phyloP scores from a whole-genome alignment of 2,797 vertebrate genomes.

The Saguinus oedipus region DNA sequence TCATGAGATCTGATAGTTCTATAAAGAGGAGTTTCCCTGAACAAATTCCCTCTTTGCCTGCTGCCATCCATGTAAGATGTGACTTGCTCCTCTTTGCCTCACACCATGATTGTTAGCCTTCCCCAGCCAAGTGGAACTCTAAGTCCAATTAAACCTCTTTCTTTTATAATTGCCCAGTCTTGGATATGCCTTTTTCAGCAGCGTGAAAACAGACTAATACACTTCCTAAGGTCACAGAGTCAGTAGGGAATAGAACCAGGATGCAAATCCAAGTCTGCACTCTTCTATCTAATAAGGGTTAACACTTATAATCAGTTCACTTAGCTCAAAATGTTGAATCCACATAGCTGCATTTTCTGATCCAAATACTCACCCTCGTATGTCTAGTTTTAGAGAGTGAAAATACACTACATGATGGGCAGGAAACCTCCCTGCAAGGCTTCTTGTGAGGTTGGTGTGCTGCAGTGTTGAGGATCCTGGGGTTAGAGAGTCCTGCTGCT shows the following conservation, averaged over 20 bases:
- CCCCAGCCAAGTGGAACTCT: not conserved
- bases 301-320: not conserved
- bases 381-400: not conserved
- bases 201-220: not conserved
- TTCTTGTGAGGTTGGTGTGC: not conserved
- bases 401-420: not conserved
- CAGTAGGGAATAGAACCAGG: not conserved
- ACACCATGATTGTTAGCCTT: not conserved
- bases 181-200: not conserved
- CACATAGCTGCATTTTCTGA: not conserved
- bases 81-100: not conserved
- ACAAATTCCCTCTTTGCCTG: not conserved
- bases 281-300: not conserved
- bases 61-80: not conserved
- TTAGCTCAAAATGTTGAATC: not conserved
- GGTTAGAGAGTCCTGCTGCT: not conserved
- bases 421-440: not conserved
- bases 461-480: not conserved
- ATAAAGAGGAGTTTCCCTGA: not conserved
- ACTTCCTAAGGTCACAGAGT: not conserved
- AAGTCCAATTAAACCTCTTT: not conserved
- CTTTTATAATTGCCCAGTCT: not conserved
- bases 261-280: not conserved
- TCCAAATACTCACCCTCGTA: not conserved
- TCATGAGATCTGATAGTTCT: not conserved